Base-by-base conservation (phyloP, 2,113 vertebrate genomes). In the Mesembrinibis cayennensis region DNA sequence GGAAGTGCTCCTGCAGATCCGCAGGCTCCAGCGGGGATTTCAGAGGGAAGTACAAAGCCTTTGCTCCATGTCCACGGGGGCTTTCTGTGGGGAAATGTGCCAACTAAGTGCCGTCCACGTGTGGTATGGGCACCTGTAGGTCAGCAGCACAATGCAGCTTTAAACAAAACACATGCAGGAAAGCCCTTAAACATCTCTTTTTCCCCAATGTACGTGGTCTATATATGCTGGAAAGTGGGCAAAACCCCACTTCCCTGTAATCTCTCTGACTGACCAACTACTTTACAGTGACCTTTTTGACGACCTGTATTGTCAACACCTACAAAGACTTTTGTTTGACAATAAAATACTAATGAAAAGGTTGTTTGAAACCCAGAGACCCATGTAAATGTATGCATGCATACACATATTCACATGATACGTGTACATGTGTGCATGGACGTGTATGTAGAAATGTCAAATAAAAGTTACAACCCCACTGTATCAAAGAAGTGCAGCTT, bases 341-440 rank as follows among this genome's bases (percentile, higher is more conserved):
- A 52, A 0, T 87, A 18, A 91, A 72, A 66, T 55, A 61, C 18
- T 82, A 6, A 4, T 21, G 58, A 42, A 45, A 58, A 69, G 22
- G 17, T 78, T 55, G 22, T 18, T 66, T 59, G 58, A 70, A 69
- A 32, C 53, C 59, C 62, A n/a, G 45, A 82, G 22, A 13, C 30
- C 23, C 1, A 0, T 61, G 58, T 73, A 50, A 44, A 47, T 26
- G 13, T 29, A 3, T 77, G 36, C 23, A 3, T 52, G 21, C 25
- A 4, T 29, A 27, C 30, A 36, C 3, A 0, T 32, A 15, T 10
- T 13, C 11, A 26, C 1, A 0, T 20, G 42, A 40, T 53, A 32
- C 30, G 0, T 9, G n/a, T 63, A 38, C 49, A 6, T 2, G 30
- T 47, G 1, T 36, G 9, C 20, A 4, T 40, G 53, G 22, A 77